Evolutionary conservation across 2,888 invertebrate genomes (phyloP).

Genomic region (Periphyllus acericola): DNA sequence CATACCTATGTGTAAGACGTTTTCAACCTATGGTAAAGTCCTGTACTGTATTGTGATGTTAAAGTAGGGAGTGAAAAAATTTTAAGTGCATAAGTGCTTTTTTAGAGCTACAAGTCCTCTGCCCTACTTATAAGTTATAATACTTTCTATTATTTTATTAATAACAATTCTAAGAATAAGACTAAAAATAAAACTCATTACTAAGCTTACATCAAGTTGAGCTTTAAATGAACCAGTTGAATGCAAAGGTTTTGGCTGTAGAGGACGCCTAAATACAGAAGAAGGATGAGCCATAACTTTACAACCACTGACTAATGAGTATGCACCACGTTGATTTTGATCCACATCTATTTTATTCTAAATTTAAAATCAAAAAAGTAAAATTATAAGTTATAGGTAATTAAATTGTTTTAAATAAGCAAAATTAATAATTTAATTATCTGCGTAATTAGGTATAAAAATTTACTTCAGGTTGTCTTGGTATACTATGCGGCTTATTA

Average conservation of each 20-base stretch:
- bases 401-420: background rate
- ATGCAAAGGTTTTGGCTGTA: conserved; percentile 53
- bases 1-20: no score
- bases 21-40: no score
- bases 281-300: conserved; percentile 55
- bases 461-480: conserved; percentile 47
- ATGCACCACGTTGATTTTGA: conserved; percentile 43
- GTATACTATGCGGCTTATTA: conserved; percentile 51
- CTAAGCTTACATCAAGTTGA: conserved; percentile 68
- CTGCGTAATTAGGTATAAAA: background rate
- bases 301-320: conserved; percentile 44
- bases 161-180: background rate
- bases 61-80: no score
- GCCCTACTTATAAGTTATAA: no score
- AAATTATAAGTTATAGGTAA: background rate
- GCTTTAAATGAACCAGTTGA: conserved; percentile 67
- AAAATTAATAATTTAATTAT: background rate
- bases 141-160: no score
- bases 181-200: background rate
- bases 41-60: no score
- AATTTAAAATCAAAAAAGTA: background rate
- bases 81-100: no score
- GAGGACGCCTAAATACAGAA: conserved; percentile 48
- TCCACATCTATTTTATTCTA: conserved; percentile 55
- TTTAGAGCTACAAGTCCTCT: no score